Base-by-base conservation (phyloP, 2,888 invertebrate species). In the Halictus ligatus region DNA sequence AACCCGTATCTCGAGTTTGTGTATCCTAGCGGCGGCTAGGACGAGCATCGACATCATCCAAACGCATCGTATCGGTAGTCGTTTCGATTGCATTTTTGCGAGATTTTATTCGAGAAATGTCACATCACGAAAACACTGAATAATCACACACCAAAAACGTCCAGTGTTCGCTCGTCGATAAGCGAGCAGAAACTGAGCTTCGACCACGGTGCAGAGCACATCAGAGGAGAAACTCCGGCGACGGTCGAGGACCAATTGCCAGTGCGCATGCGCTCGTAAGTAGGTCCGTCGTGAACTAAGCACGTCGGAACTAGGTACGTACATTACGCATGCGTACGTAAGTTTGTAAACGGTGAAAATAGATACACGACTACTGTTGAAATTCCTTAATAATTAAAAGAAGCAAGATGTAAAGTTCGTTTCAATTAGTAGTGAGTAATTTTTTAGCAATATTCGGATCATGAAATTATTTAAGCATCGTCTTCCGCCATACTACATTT, bases 1-100 rank as follows among this genome's bases (percentile, higher is more conserved):
- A 95, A 97, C 97, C 92, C 95, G 95, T 91, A 97, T 96, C 94
- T 96, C 96, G 87, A 97, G 95, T 92, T 96, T 96, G 94, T 97
- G 97, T 92, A 96, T 97, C 88, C 97, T 94, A 69, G 94, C 95
- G 74, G 90, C 80, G 67, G 92, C 91, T 29, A 91, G 60, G 7
- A 87, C 84, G 50, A 93, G 78, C 50, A 91, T 81, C 67, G 91
- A 78, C 78, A 93, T 75, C 60, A 86, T 78, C 88, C 90, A 84
- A 50, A 93, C 81, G 77, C 86, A 90, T 77, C 81, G 83, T 76
- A 81, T 67, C 48, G 89, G 29, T 21, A 67, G 58, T 75, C 76
- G 83, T 74, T 81, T 88, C 75, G 81, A 76, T 84, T 89, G 89
- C 93, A 93, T 94, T 87, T 86, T 90, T 73, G 64, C 58, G 81